These are phyloP conservation scores for Chionodraco myersi DNA, from an alignment of 2,113 vertebrate genomes.

Conservation along the genomic window DNA sequence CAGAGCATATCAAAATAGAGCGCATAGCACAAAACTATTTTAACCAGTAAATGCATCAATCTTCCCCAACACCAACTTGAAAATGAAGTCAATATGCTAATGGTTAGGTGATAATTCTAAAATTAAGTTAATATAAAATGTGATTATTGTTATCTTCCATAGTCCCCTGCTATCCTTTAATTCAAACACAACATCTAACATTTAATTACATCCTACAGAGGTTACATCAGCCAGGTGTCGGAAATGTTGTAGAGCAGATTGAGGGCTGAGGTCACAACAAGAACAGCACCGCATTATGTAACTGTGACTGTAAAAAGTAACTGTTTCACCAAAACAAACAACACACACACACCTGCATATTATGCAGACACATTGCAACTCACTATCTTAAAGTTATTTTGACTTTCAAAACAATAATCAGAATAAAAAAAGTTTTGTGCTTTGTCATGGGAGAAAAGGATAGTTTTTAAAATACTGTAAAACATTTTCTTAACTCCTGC, in stretches of 20 bases:
- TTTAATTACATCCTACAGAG: not conserved
- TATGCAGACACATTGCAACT: not conserved
- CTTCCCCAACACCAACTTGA: too few species aligned
- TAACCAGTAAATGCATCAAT: too few species aligned
- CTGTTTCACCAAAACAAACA: not conserved
- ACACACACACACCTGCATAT: not conserved
- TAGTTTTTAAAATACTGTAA: too few species aligned
- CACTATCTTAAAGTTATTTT: not conserved
- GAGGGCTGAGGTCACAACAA: constrained; percentile 6
- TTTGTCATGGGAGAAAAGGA: too few species aligned
- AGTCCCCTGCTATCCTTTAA: not conserved
- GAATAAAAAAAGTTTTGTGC: not conserved
- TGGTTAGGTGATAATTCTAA: too few species aligned
- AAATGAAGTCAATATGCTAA: too few species aligned
- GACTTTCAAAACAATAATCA: constrained; percentile 7
- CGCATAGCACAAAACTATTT: too few species aligned
- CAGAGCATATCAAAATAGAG: too few species aligned
- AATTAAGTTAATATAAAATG: too few species aligned
- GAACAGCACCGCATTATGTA: not conserved
- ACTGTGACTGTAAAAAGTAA: not conserved
- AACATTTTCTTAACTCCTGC: not conserved
- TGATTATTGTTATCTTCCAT: not conserved
- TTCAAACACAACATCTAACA: too few species aligned
- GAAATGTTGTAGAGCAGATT: not conserved
- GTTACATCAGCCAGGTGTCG: not conserved